phyloP scores from a whole-genome alignment of 2,888 invertebrate species.

The Belgica antarctica region DNA sequence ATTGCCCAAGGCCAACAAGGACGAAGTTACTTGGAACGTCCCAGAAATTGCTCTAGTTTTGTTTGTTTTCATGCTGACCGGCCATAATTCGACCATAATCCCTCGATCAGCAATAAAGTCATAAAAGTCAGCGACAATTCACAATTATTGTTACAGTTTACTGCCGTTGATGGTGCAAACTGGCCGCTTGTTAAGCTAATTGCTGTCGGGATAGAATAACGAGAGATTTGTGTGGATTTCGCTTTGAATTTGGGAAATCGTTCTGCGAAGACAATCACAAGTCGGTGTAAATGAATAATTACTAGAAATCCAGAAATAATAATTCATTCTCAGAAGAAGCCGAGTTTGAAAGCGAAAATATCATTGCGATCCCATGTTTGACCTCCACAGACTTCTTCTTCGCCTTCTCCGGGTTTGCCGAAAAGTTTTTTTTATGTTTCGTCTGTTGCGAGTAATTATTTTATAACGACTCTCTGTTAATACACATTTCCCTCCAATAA shows the following conservation, averaged over 20 bases:
- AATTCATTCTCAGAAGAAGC: conserved; percentile 37
- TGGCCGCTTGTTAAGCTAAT: conserved; percentile 17
- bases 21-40: not conserved
- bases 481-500: not conserved
- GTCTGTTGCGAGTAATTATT: conserved; percentile 29
- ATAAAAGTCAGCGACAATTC: conserved; percentile 8
- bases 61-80: not conserved
- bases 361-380: conserved; percentile 23
- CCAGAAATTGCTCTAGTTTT: no score
- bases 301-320: conserved; percentile 29
- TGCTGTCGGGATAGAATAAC: not conserved
- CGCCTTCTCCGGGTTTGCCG: not conserved
- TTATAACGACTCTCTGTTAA: conserved; percentile 21
- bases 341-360: conserved; percentile 22
- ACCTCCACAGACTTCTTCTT: conserved; percentile 14
- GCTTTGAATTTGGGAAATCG: no score
- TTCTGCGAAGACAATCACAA: no score
- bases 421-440: not conserved
- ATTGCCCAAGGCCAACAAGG: not conserved
- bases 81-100: not conserved
- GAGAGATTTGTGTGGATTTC: no score
- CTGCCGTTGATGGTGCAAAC: conserved; percentile 11
- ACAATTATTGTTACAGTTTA: conserved; percentile 17
- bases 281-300: conserved; percentile 21
- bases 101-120: not conserved